Conservation (phyloP, 2,113 vertebrate genomes). For the Suncus etruscus region DNA sequence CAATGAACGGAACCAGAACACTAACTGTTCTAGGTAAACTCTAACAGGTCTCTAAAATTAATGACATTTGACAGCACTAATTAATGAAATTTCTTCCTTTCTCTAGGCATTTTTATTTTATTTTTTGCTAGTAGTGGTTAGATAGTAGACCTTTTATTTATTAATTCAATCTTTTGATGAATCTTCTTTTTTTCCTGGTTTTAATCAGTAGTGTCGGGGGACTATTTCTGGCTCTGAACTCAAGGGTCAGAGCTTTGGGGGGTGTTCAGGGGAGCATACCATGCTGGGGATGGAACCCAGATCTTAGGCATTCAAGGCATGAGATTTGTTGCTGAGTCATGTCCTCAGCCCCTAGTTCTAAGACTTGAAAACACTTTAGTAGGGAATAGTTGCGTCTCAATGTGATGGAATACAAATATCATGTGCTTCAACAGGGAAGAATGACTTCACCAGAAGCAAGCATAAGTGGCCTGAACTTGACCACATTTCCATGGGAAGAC, state of each 20-base stretch:
- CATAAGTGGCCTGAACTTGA: neutral
- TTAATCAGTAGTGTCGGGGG: too few species aligned
- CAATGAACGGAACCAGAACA: neutral
- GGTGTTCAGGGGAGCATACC: too few species aligned
- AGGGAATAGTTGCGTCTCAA: neutral
- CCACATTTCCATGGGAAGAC: constrained; percentile 1
- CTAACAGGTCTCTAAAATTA: constrained; percentile 48
- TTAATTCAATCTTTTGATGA: too few species aligned
- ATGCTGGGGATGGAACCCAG: too few species aligned
- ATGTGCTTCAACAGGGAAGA: neutral
- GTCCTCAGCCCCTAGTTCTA: neutral
- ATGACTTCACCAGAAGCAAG: neutral
- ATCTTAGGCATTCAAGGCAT: too few species aligned
- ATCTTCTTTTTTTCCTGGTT: too few species aligned
- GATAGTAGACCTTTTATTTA: neutral
- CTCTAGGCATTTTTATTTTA: neutral
- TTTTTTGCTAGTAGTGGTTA: neutral
- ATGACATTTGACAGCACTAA: neutral
- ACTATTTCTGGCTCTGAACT: too few species aligned
- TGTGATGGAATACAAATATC: neutral
- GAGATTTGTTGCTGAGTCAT: too few species aligned
- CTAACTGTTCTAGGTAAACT: neutral
- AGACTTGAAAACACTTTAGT: constrained; percentile 50
- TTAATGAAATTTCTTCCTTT: neutral
- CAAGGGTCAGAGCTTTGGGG: too few species aligned